phyloP scores from a whole-genome alignment of 2,888 invertebrate genomes.

The Lepidochrysops patricia region DNA sequence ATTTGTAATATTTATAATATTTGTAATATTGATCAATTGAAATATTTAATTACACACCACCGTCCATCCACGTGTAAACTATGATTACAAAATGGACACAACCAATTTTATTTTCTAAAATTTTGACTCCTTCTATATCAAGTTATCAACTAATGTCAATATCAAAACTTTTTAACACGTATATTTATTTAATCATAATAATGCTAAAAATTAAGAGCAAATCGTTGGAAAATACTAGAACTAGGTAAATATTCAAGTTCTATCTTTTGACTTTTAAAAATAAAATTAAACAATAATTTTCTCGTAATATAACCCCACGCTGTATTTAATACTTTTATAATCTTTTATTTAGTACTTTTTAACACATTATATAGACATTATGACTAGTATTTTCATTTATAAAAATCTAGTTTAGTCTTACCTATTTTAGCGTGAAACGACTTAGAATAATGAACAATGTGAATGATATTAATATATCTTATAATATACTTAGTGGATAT shows the following conservation, averaged over 20 bases:
- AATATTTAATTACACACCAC: neutral
- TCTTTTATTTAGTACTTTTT: neutral
- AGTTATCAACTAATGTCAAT: neutral
- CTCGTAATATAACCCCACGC: too few relatives aligned
- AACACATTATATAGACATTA: neutral
- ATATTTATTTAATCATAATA: neutral
- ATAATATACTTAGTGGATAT: neutral
- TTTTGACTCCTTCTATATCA: neutral
- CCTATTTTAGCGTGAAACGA: neutral
- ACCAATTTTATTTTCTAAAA: constrained; percentile 20
- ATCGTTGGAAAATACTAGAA: neutral
- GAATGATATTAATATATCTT: neutral
- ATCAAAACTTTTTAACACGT: constrained; percentile 5
- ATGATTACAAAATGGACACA: constrained; percentile 25
- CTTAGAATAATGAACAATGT: neutral
- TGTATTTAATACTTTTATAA: neutral
- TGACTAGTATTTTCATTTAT: neutral
- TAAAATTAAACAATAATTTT: too few relatives aligned
- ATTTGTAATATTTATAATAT: neutral
- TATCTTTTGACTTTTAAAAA: neutral
- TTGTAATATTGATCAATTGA: neutral
- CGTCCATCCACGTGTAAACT: constrained; percentile 15
- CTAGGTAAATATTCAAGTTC: neutral
- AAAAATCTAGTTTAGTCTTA: constrained; percentile 1
- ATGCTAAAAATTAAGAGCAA: neutral